Base-by-base conservation (phyloP, 2,888 invertebrate species). In the Operophtera brumata region DNA sequence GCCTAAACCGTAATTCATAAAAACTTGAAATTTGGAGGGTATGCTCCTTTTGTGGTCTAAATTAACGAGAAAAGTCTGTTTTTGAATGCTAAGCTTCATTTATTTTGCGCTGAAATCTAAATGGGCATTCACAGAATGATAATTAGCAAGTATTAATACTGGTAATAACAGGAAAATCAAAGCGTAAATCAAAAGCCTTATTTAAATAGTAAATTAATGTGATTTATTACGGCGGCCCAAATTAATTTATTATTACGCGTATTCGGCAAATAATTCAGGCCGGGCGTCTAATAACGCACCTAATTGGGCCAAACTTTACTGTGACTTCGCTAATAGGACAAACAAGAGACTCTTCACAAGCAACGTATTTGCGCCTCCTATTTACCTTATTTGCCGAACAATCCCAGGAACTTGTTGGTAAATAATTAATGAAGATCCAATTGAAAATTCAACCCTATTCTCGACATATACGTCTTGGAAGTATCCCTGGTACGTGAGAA, bases 371-470 rank as follows among this genome's bases (percentile, higher is more conserved):
- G 60, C 60, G 52, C 61, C 47, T 62, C 59, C 52, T 63, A 65
- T 71, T 69, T 66, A 63, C 65, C 57, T 61, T 66, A 66, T 68
- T 66, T 66, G 66, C 59, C 32, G 40, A 66, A 67, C 67, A 71
- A 72, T 74, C 45, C 59, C 35, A 51, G 44, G 63, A 67, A 64
- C 65, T 72, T 59, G 52, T 62, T 32, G 26, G 67, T 69, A 69
- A 75, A 74, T 75, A 71, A 73, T 69, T 72, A 74, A 73, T 73
- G 69, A 71, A 67, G 67, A 66, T 71, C 66, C 69, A 71, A 76
- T 73, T 75, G 73, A 67, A 71, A 76, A 76, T 74, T 74, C 69
- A 75, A 73, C 72, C 71, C 69, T 66, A 67, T 69, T 65, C 66
- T 55, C 65, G 61, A 72, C 69, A 74, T 76, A 76, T 74, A 74